Conservation (phyloP, 2,113 vertebrate species). For the Panthera leo region DNA sequence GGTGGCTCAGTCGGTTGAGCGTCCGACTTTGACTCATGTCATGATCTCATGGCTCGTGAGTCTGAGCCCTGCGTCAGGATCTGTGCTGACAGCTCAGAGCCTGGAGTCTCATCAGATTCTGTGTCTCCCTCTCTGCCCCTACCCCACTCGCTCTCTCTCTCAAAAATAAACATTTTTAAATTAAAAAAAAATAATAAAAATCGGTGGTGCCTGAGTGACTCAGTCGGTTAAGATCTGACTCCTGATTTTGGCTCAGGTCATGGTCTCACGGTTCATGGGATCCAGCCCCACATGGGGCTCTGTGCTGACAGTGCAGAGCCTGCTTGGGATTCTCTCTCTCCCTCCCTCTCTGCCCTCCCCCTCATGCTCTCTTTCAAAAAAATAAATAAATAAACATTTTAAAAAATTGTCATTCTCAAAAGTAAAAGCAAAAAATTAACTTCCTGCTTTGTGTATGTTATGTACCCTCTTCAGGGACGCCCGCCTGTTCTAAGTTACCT, state of each 20-base stretch:
- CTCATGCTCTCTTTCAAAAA: not conserved
- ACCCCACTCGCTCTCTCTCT: not conserved
- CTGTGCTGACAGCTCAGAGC: not conserved
- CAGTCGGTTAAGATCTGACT: not conserved
- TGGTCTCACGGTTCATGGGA: not conserved
- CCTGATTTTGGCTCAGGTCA: not conserved
- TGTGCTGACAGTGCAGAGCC: not conserved
- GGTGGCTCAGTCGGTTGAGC: not conserved
- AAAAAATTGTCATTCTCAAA: not conserved
- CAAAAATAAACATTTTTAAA: too few species aligned
- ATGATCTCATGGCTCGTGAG: not conserved
- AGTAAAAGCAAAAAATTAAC: not conserved
- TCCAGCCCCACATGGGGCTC: not conserved
- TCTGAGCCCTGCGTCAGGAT: not conserved
- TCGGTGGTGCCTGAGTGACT: not conserved
- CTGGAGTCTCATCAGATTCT: not conserved
- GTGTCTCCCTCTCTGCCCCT: not conserved
- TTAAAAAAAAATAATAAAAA: too few species aligned
- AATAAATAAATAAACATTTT: not conserved
- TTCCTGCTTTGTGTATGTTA: not conserved
- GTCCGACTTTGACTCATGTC: not conserved
- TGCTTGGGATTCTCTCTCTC: not conserved
- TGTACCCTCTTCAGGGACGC: not conserved
- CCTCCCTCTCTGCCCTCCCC: not conserved
- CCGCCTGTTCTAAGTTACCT: not conserved